Percentiles rank a stretch among this genome's conserved stretches.
Evolutionary conservation across 2,113 vertebrate species (phyloP).

Genomic region (Pteropus alecto): DNA sequence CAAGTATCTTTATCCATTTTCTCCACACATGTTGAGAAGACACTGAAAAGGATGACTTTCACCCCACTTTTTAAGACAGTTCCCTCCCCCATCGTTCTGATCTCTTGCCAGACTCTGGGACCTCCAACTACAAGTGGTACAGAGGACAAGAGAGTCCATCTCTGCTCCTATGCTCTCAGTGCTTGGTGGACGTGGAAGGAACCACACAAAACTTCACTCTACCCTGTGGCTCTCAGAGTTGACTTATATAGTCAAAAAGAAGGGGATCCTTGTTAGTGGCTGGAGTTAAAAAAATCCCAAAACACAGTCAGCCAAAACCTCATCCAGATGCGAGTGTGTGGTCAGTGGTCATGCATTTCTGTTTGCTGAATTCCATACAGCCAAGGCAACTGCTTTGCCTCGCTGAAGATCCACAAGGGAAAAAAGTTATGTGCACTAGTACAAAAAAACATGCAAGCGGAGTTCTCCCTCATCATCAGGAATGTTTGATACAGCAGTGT

Average conservation of each 20-base stretch:
- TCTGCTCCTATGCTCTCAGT: background rate
- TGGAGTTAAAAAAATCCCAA: slow-evolving; percentile 55
- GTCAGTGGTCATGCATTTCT: slow-evolving; percentile 66
- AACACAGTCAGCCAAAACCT: slow-evolving; percentile 56
- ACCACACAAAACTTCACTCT: background rate
- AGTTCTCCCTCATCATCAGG: slow-evolving; percentile 5
- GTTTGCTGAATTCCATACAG: slow-evolving; percentile 71
- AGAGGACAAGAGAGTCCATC: background rate
- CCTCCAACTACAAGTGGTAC: background rate
- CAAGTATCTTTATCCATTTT: background rate
- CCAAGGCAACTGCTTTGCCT: slow-evolving; percentile 55
- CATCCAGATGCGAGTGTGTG: slow-evolving; percentile 65
- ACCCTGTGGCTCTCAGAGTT: slow-evolving; percentile 30
- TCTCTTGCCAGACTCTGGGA: background rate
- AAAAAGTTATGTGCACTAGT: slow-evolving; percentile 60
- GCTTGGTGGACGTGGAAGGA: background rate
- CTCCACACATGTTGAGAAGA: too few relatives aligned
- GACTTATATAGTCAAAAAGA: slow-evolving; percentile 68
- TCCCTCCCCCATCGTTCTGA: fast-evolving
- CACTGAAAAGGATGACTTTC: background rate
- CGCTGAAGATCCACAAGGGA: slow-evolving; percentile 60
- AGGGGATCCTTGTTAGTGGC: slow-evolving; percentile 63
- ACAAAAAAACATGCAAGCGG: slow-evolving; percentile 12
- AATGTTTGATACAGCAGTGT: background rate
- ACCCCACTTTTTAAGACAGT: background rate